Base-by-base conservation (phyloP, 2,113 vertebrate genomes). In the Spea bombifrons region DNA sequence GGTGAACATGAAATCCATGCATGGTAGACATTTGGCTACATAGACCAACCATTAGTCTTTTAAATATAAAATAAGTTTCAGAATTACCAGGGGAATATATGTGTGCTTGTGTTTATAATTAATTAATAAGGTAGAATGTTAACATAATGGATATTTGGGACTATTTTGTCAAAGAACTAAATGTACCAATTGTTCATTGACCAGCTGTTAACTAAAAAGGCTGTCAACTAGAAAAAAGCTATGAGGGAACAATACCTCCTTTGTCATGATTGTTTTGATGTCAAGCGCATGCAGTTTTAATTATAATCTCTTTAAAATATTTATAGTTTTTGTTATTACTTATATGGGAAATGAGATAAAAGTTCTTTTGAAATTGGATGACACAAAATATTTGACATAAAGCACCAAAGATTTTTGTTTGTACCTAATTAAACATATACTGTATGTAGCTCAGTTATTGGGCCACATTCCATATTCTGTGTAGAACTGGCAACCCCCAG, bases 271-370 rank as follows among this genome's bases (percentile, higher is more conserved):
- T 76, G 52, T 76, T 76, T 69, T 76, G 65, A 76, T 76, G 75
- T 76, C 75, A 76, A 76, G 74, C 64, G 55, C 74, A 75, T 75
- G 74, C 74, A 75, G 75, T 76, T 76, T 76, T 76, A 76, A 76
- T 76, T 76, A 76, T 76, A 76, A 68, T 65, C 75, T 68, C 47
- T 75, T 68, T 68, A 76, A 68, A 76, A 68, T 76, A 76, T 76
- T 76, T 68, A 76, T 76, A 76, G 75, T 76, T 69, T 65, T 68
- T 69, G 75, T 76, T 76, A 59, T 49, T 69, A 67, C 52, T 69
- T 76, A 68, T 76, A 57, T 52, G 59, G 52, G 47, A 75, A 76
- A 76, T 44, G 47, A 59, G 75, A 68, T 76, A 76, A 76, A 59
- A 69, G 75, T 69, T 68, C 65, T 76, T 76, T 68, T 76, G 66